A percentile compares a stretch with the other conserved stretches of the same genome.
phyloP scores from a whole-genome alignment of 53 echinoderm and acorn worm species.

The Actinopyga echinites region DNA sequence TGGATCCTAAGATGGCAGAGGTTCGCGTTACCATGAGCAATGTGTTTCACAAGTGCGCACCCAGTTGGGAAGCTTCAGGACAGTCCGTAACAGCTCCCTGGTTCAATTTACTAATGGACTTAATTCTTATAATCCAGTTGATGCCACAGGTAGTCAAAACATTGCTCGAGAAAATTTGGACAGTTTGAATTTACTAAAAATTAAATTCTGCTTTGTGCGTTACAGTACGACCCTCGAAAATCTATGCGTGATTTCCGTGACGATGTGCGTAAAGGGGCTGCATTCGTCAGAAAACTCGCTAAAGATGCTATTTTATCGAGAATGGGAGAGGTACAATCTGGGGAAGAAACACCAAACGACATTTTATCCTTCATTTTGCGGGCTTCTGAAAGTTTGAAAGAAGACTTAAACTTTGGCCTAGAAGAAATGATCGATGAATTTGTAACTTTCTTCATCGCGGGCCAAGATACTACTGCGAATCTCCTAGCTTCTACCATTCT shows the following conservation, averaged over 20 bases:
- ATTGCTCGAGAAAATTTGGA: too few relatives aligned
- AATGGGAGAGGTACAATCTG: constrained; percentile 58
- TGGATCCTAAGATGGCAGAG: too few relatives aligned
- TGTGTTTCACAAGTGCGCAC: too few relatives aligned
- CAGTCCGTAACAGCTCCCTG: too few relatives aligned
- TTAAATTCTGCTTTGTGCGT: background rate
- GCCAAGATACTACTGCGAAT: constrained; percentile 72
- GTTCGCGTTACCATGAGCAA: too few relatives aligned
- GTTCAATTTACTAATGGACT: too few relatives aligned
- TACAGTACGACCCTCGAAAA: constrained; percentile 35
- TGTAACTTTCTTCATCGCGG: constrained; percentile 62
- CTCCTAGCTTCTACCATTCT: constrained; percentile 55
- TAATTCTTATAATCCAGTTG: too few relatives aligned
- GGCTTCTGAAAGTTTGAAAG: constrained; percentile 53
- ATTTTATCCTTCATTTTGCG: constrained; percentile 66
- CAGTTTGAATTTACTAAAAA: too few relatives aligned
- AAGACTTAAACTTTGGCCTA: constrained; percentile 12
- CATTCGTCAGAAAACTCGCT: constrained; percentile 1
- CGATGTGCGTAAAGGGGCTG: background rate
- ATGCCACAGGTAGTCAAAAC: too few relatives aligned
- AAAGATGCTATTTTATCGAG: constrained; percentile 26
- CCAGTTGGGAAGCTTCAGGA: too few relatives aligned
- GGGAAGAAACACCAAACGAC: constrained; percentile 65
- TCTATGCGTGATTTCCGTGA: constrained; percentile 7
- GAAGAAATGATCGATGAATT: constrained; percentile 75